Base-by-base conservation (phyloP, 2,113 vertebrate genomes). In the Galbula dea region DNA sequence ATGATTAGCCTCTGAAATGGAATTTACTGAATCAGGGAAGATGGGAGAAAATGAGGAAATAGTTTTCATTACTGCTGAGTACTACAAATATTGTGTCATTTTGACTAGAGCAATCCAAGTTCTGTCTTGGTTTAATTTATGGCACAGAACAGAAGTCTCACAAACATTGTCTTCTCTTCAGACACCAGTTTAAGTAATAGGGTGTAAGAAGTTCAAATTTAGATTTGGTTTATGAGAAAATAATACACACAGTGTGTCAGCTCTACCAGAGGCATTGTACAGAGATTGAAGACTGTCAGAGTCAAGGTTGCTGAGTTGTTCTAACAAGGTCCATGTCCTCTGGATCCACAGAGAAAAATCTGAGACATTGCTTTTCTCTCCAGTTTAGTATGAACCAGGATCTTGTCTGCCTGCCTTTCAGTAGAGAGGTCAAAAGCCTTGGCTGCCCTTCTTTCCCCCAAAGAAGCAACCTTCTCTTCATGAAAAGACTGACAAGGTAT, bases 11-110 rank as follows among this genome's bases (percentile, higher is more conserved):
- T 86, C 73, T 29, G 19, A 88, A 91, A 88, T 45, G 10, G 39
- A 89, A 83, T 88, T 83, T 93, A 74, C 72, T 81, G 46, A 77
- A 90, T 90, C 48, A 78, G 59, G 81, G 61, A 80, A 83, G 66
- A 76, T 0, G 2, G 26, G 18, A 93, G 67, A 91, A 92, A 87
- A 89, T 63, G 15, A 85, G 45, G 37, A 94, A 93, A 80, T 61
- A 58, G 32, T 57, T 81, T 85, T 76, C 27, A 34, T 93, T 68
- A 61, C 37, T 76, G 30, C 41, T 66, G 67, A 76, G 45, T n/a
- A 37, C 63, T 76, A 57, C 59, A 83, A 87, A 80, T 62, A 45
- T 37, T 17, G 4, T 8, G 24, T 41, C 34, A 36, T 76, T 84
- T 87, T 49, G n/a, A 46, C 39, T 52, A 30, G 12, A 12, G 27